These are phyloP conservation scores for Gallirallus australis DNA, from an alignment of 2,797 vertebrate species.

Conservation along the genomic window DNA sequence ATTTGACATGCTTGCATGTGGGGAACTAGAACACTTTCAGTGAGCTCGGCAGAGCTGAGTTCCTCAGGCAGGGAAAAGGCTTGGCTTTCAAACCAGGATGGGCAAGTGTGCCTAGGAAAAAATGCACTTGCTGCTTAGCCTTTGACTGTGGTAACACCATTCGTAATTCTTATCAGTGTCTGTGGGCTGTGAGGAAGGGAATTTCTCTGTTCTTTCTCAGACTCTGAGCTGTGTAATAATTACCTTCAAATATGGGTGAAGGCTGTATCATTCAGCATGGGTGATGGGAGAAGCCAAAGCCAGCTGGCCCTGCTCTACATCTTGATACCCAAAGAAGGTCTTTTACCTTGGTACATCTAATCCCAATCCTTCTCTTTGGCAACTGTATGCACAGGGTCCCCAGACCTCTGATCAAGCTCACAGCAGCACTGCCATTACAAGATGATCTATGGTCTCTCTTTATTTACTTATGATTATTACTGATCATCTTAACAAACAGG, in stretches of 20 bases:
- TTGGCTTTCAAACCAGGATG: background rate
- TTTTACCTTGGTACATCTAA: background rate
- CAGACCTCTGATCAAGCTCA: slow-evolving; percentile 58
- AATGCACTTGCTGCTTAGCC: background rate
- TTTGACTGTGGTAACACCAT: background rate
- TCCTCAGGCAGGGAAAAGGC: background rate
- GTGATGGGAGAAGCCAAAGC: background rate
- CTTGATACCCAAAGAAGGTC: background rate
- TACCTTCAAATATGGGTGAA: background rate
- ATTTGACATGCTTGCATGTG: background rate
- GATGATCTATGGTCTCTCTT: slow-evolving; percentile 76
- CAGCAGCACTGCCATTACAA: slow-evolving; percentile 60
- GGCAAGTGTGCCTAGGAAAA: background rate
- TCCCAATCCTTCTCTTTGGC: background rate
- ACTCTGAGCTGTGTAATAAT: background rate
- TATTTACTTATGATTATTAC: slow-evolving; percentile 91
- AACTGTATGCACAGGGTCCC: background rate
- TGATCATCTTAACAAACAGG: slow-evolving; percentile 85
- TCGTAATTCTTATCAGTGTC: background rate
- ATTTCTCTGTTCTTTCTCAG: slow-evolving; percentile 18
- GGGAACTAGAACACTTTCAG: background rate
- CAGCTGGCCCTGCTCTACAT: background rate
- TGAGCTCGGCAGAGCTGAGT: background rate
- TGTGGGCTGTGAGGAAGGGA: background rate
- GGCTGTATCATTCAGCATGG: background rate